Percentiles rank a stretch among this genome's conserved stretches.
Evolutionary conservation across 2,113 vertebrate genomes (phyloP).

Genomic region (Lanius ludovicianus): DNA sequence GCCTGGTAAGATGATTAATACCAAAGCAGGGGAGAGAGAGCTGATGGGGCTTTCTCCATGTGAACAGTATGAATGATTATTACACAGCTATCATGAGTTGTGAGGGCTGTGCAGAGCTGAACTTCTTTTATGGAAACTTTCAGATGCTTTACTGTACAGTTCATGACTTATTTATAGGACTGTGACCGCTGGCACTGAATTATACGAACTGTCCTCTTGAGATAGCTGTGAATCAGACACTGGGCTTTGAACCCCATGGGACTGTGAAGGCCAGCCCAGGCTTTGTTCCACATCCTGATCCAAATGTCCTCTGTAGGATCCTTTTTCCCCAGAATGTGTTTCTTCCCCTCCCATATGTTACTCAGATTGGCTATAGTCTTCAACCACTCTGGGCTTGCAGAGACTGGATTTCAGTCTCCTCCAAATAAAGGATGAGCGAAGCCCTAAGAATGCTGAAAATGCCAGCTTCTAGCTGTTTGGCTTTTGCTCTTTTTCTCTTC

Average conservation of each 20-base stretch:
- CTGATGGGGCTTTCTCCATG: background rate
- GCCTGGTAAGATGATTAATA: conserved; percentile 71
- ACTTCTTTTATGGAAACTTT: conserved; percentile 9
- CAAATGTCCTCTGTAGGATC: background rate
- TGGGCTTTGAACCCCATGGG: background rate
- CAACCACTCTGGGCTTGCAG: background rate
- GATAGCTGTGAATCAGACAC: background rate
- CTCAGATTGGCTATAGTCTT: background rate
- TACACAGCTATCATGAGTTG: background rate
- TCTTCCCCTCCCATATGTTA: conserved; percentile 11
- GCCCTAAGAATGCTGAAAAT: background rate
- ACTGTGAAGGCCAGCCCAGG: background rate
- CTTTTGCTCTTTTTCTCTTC: conserved; percentile 17
- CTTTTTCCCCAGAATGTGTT: background rate
- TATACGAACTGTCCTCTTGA: conserved; percentile 3
- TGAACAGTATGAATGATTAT: background rate
- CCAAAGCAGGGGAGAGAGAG: background rate
- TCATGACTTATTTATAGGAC: conserved; percentile 27
- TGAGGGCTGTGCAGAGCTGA: background rate
- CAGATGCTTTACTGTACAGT: background rate
- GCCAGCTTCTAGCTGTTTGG: conserved; percentile 29
- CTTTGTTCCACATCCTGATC: background rate
- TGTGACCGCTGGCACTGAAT: background rate
- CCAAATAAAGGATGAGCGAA: background rate
- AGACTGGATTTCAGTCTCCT: background rate